These are phyloP conservation scores for Desmophyllum pertusum DNA, from an alignment of 92 coral and sea anemone genomes.

Conservation along the genomic window DNA sequence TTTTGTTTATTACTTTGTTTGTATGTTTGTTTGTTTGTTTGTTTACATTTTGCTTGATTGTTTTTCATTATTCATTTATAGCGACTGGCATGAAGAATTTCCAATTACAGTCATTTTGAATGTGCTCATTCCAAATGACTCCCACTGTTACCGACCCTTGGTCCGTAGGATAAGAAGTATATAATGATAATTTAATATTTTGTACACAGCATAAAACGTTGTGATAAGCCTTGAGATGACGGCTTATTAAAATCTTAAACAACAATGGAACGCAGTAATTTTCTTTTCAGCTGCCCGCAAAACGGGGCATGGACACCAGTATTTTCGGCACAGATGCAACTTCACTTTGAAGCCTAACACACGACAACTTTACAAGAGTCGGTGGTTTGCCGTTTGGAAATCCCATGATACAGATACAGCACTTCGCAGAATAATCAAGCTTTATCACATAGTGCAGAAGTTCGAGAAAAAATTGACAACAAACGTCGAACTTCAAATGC, in stretches of 20 bases:
- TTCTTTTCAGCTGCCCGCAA: neutral
- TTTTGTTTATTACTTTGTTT: neutral
- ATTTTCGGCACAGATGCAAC: neutral
- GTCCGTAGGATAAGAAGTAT: slow-evolving; percentile 1
- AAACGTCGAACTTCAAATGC: slow-evolving; percentile 16
- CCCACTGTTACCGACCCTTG: neutral
- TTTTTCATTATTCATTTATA: neutral
- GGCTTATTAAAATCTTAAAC: slow-evolving; percentile 30
- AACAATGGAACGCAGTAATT: slow-evolving; percentile 4
- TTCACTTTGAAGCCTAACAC: neutral
- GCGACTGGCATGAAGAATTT: neutral
- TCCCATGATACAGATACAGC: neutral
- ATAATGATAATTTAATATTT: slow-evolving; percentile 29
- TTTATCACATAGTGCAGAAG: neutral
- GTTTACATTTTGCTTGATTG: neutral
- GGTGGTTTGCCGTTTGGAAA: no score
- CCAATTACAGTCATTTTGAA: neutral
- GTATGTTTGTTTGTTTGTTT: neutral
- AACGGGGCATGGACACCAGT: neutral
- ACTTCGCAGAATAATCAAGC: neutral
- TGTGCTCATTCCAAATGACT: neutral
- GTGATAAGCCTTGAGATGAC: slow-evolving; percentile 23
- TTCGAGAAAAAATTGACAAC: neutral
- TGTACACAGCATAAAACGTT: slow-evolving; percentile 27
- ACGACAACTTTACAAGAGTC: no score